Percentiles rank a stretch among this genome's conserved stretches.
phyloP scores from a whole-genome alignment of 2,888 invertebrate genomes.

The Gari tellinella region DNA sequence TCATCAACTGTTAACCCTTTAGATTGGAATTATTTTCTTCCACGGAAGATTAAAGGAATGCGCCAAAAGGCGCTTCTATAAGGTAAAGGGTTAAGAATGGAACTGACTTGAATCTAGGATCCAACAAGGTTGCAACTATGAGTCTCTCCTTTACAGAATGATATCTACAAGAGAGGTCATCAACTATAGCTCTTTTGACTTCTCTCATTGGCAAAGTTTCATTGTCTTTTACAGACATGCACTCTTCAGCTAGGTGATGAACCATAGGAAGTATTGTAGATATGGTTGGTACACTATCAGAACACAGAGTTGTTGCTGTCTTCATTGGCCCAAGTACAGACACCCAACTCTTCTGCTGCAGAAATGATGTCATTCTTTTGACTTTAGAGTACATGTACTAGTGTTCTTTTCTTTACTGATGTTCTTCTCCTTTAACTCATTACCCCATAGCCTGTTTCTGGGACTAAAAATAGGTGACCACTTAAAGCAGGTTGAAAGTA shows the following conservation, averaged over 20 bases:
- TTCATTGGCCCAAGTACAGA: constrained; percentile 38
- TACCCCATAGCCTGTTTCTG: no score
- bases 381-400: no score
- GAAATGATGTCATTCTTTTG: constrained; percentile 21
- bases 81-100: no score
- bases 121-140: constrained; percentile 18
- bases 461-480: no score
- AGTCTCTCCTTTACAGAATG: constrained; percentile 10
- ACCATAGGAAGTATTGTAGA: constrained; percentile 43
- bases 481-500: no score
- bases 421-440: constrained; percentile 26
- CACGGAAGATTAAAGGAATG: no score
- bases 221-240: constrained; percentile 8
- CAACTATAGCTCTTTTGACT: constrained; percentile 10
- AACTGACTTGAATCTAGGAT: constrained; percentile 36
- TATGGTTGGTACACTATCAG: constrained; percentile 33
- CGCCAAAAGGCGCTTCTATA: no score
- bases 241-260: constrained; percentile 4
- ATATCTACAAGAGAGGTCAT: constrained; percentile 14
- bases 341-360: constrained; percentile 40
- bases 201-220: constrained; percentile 5
- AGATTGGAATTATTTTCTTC: no score
- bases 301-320: constrained; percentile 38
- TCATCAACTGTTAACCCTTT: constrained; percentile 16
- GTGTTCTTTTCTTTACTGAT: constrained; percentile 4